phyloP scores from a whole-genome alignment of 2,797 vertebrate species.

The Notolabrus celidotus region DNA sequence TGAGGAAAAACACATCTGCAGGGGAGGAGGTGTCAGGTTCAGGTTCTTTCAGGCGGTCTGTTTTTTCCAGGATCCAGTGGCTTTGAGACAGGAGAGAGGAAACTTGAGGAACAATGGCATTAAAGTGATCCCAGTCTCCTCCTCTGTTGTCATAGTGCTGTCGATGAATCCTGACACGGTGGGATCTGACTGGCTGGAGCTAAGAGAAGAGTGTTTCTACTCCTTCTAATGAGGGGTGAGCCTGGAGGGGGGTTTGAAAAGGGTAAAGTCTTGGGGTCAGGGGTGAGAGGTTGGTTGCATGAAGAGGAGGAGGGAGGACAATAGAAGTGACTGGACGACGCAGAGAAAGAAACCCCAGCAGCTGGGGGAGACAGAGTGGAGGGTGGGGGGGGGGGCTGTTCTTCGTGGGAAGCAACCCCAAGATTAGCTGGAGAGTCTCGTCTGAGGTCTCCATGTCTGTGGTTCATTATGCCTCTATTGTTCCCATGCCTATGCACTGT shows the following conservation, averaged over 20 bases:
- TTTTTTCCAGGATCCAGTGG: conserved; percentile 59
- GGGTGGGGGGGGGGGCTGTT: conserved; percentile 51
- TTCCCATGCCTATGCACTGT: conserved; percentile 44
- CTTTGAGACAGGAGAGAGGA: conserved; percentile 46
- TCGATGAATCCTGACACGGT: conserved; percentile 57
- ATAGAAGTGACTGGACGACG: conserved; percentile 51
- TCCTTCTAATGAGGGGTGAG: conserved; percentile 48
- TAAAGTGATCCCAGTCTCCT: conserved; percentile 64
- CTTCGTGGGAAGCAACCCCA: conserved; percentile 76
- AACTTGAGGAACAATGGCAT: conserved; percentile 61
- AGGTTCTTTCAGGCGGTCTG: conserved; percentile 41
- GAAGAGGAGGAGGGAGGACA: conserved; percentile 63
- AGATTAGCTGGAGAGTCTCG: conserved; percentile 72
- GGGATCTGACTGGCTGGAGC: conserved; percentile 39
- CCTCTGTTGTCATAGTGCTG: conserved; percentile 75
- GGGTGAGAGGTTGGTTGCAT: conserved; percentile 79
- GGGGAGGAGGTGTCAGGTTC: conserved; percentile 64
- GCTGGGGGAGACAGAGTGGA: conserved; percentile 60
- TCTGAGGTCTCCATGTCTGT: conserved; percentile 63
- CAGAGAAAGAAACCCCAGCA: conserved; percentile 74
- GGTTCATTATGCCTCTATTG: conserved; percentile 76
- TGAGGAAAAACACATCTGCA: conserved; percentile 13
- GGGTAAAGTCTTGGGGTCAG: conserved; percentile 76
- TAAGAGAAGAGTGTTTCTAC: conserved; percentile 40
- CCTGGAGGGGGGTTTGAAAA: conserved; percentile 35